Base-by-base conservation (phyloP, 2,888 invertebrate genomes). In the Microchrysa polita region DNA sequence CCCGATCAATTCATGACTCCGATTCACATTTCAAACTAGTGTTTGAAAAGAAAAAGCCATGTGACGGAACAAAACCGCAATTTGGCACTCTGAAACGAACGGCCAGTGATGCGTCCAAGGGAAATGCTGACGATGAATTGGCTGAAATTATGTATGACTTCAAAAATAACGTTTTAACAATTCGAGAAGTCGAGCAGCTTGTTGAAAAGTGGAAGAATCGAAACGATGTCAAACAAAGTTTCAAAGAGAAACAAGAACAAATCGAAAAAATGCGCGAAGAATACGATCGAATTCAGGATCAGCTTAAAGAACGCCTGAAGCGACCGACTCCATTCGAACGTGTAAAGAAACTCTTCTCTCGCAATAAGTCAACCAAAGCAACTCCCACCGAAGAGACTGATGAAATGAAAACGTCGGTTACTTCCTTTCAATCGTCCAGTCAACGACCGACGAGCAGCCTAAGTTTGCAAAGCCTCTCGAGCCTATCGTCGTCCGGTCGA, bases 101-200 rank as follows among this genome's bases (percentile, higher is more conserved):
- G 14, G 83, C 81, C 16, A 84, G 83, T 67, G 83, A 84, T 76
- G 81, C 83, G 10, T 84, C 84, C 0, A 81, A 83, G 0, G 80
- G 81, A 16, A 85, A 84, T 76, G 84, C 81, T 5, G 85, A 94
- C 81, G 93, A 93, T 77, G 94, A 95, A 81, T 86, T 95, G 74
- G 89, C 92, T 2, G 94, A 95, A 85, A 93, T 95, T 67, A 93
- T 95, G 81, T 93, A 91, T 80, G 94, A 95, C 80, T 95, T 94
- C 80, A 95, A 95, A 83, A 94, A 94, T 80, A 94, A 95, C 80
- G 93, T 94, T 2, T 92, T 94, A 78, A 92, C 93, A 0, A 93
- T 95, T 80, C 88, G 91, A 0, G 94, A 95, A 85, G 93, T 94
- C 0, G 95, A 95, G 82, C 90, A 92, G 78, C 86, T 95, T 67